These are phyloP conservation scores for Gallinago undulata DNA, from an alignment of 2,113 vertebrate genomes.

Conservation along the genomic window DNA sequence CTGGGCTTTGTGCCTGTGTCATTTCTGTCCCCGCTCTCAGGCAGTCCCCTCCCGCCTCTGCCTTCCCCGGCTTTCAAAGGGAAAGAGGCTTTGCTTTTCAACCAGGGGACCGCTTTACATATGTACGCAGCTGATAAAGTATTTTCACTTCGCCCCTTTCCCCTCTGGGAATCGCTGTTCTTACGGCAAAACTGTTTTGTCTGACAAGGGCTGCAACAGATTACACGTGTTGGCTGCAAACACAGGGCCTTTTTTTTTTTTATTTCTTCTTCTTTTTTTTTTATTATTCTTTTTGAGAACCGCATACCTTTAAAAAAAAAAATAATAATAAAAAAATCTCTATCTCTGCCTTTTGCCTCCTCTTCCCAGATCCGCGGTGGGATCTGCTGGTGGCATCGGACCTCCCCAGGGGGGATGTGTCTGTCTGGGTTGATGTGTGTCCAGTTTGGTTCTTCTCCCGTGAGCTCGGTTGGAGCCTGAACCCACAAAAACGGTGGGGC, in stretches of 20 bases:
- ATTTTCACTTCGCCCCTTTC: slow-evolving; percentile 70
- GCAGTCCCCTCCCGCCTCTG: slow-evolving; percentile 3
- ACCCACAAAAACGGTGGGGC: background rate
- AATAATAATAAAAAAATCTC: background rate
- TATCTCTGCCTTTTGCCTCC: background rate
- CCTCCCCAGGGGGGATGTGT: rapidly evolving
- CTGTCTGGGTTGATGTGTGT: background rate
- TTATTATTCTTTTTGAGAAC: background rate
- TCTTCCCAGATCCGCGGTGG: background rate
- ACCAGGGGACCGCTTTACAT: slow-evolving; percentile 67
- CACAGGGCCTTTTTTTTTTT: background rate
- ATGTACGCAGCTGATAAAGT: slow-evolving; percentile 77
- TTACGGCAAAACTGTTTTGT: slow-evolving; percentile 68
- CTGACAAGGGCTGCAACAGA: slow-evolving; percentile 67
- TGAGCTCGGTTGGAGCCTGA: background rate
- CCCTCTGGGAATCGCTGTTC: slow-evolving; percentile 70
- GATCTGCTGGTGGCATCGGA: background rate
- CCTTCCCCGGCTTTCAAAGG: slow-evolving; percentile 6
- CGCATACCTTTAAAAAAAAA: background rate
- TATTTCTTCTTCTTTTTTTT: background rate
- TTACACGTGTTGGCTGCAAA: slow-evolving; percentile 71
- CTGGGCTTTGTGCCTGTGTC: slow-evolving; percentile 51
- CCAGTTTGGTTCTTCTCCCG: rapidly evolving
- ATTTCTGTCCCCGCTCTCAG: background rate
- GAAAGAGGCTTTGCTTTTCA: slow-evolving; percentile 66